Percentiles rank a stretch among this genome's conserved stretches.
These are phyloP conservation scores for Spermophilus dauricus DNA, from an alignment of 2,113 vertebrate genomes.

Conservation along the genomic window DNA sequence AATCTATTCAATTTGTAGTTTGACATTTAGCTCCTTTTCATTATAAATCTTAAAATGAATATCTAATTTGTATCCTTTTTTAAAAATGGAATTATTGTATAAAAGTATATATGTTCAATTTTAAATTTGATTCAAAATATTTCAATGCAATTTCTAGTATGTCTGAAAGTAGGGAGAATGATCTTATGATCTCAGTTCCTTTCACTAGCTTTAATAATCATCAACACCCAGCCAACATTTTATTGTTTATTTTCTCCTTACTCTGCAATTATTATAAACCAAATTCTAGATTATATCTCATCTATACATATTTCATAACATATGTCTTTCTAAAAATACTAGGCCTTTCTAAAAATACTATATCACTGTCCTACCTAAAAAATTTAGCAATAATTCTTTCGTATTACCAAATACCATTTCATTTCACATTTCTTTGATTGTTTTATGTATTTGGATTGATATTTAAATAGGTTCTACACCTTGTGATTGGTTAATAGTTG, in stretches of 20 bases:
- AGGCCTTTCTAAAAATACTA: not conserved
- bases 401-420: not conserved
- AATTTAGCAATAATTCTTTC: not conserved
- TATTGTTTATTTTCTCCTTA: not conserved
- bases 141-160: not conserved
- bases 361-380: not conserved
- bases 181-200: not conserved
- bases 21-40: not conserved
- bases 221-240: no score
- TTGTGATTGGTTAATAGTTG: not conserved
- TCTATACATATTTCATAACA: not conserved
- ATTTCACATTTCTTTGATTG: not conserved
- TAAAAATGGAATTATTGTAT: not conserved
- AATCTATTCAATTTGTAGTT: not conserved
- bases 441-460: not conserved
- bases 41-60: not conserved
- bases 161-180: not conserved
- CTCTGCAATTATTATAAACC: not conserved
- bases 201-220: not conserved
- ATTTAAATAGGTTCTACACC: not conserved
- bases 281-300: not conserved
- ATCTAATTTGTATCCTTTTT: not conserved
- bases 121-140: not conserved
- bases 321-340: not conserved
- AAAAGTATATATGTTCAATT: not conserved